A percentile compares a stretch with the other conserved stretches of the same genome.
phyloP scores from a whole-genome alignment of 2,113 vertebrate genomes.

The Heptranchias perlo region DNA sequence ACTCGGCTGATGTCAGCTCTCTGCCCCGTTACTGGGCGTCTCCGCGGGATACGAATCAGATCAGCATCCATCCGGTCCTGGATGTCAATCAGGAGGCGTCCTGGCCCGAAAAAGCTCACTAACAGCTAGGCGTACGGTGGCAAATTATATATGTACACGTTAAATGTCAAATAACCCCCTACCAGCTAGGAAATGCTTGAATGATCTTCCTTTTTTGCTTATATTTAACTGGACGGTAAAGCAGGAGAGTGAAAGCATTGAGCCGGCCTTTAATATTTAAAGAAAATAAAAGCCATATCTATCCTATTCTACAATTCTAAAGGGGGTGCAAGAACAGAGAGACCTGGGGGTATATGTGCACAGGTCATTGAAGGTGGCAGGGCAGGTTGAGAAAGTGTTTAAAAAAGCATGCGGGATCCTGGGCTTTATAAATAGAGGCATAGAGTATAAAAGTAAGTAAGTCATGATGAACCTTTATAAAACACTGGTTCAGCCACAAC shows the following conservation, averaged over 20 bases:
- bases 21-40: neutral
- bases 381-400: too few relatives aligned
- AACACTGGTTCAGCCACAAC: too few relatives aligned
- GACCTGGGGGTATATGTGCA: too few relatives aligned
- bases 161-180: neutral
- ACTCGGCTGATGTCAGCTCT: neutral
- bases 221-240: neutral
- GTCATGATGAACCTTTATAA: too few relatives aligned
- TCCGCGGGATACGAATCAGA: neutral
- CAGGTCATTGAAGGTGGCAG: too few relatives aligned
- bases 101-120: too few relatives aligned
- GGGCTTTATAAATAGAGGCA: too few relatives aligned
- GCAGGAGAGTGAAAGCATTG: neutral
- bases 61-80: neutral
- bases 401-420: too few relatives aligned
- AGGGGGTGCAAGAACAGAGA: too few relatives aligned
- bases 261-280: neutral
- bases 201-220: neutral
- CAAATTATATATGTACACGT: neutral
- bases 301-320: too few relatives aligned
- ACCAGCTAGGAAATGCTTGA: neutral
- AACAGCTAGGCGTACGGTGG: neutral
- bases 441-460: too few relatives aligned
- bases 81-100: neutral
- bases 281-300: neutral